Evolutionary conservation across 2,888 invertebrate species (phyloP), one percentile per base, ranked within the genome.

Genomic region (Heliconius hortense): DNA sequence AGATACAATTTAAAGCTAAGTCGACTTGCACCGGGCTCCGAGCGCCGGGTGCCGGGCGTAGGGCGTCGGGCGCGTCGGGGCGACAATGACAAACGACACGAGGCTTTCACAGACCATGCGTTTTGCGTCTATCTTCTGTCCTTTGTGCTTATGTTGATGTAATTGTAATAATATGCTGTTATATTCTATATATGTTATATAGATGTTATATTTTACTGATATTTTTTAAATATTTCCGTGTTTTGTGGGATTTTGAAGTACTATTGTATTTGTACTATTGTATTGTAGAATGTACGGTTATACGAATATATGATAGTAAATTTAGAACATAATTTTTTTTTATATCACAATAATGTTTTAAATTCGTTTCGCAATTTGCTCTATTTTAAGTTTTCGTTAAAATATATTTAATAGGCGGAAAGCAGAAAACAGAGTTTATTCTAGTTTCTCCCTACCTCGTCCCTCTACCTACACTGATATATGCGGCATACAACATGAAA

Each of bases 41-140:
- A 84, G 86, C 81, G 79, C 84, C 86, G 63, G 74, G 70, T 4
- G 18, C 48, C 48, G 48, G 48, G 18, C 18, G 48, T 21, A 48
- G 48, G 48, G 48, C 48, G 48, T 7, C 48, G 48, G 84, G 85
- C 84, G 86, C 81, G 79, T 84, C 86, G 63, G 76, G 67, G 84
- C 84, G 91, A 90, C 91, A 86, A 83, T 88, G 89, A 92, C 87
- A 88, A 91, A 92, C 90, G 87, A 90, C 89, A 89, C 85, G 26
- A 26, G 72, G 74, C 71, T 68, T 59, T 71, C 89, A 87, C 84
- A 85, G 84, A 81, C 85, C 85, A 85, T 85, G 85, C 88, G 87
- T 88, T 88, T 86, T 85, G 83, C 87, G 87, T 88, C 88, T 88
- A 86, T 85, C 85, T 84, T 80, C 76, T 77, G 70, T 71, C 56